Evolutionary conservation across 1,140 invertebrate species (phyloP).

Genomic region (Vollenhovia emeryi): DNA sequence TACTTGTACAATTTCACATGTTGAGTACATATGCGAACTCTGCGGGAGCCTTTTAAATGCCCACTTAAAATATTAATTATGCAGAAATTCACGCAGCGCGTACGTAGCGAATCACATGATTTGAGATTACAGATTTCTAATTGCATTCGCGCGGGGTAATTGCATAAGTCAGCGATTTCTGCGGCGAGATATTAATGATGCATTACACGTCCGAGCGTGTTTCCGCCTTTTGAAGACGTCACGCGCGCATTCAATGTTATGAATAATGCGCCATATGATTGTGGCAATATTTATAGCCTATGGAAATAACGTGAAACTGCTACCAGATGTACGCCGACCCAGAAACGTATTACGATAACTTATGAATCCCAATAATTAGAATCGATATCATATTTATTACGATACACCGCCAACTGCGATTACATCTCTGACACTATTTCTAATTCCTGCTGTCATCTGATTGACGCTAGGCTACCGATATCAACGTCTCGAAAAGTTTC

Average conservation of each 20-base stretch:
- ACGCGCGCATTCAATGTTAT: slow-evolving; percentile 10
- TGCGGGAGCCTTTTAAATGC: not conserved
- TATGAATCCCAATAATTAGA: not conserved
- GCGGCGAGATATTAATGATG: slow-evolving; percentile 40
- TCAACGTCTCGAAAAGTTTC: not conserved
- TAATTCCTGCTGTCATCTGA: not conserved
- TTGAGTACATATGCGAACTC: not conserved
- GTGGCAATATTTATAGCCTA: not conserved
- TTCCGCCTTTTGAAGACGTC: slow-evolving; percentile 37
- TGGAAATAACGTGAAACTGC: not conserved
- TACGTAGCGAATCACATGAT: not conserved
- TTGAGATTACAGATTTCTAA: slow-evolving; percentile 36
- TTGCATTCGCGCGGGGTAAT: slow-evolving; percentile 29
- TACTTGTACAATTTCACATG: not conserved
- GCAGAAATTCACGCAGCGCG: slow-evolving; percentile 3
- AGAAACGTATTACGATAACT: slow-evolving; percentile 8
- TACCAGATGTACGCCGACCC: not conserved
- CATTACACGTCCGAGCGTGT: slow-evolving; percentile 21
- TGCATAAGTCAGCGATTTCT: slow-evolving; percentile 8
- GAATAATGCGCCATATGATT: slow-evolving; percentile 27
- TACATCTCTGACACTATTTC: not conserved
- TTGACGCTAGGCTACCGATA: not conserved
- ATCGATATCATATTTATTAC: not conserved
- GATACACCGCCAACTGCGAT: not conserved
- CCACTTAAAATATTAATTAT: slow-evolving; percentile 34